Evolutionary conservation across 2,113 vertebrate genomes (phyloP).

Genomic region (Ascaphus truei): DNA sequence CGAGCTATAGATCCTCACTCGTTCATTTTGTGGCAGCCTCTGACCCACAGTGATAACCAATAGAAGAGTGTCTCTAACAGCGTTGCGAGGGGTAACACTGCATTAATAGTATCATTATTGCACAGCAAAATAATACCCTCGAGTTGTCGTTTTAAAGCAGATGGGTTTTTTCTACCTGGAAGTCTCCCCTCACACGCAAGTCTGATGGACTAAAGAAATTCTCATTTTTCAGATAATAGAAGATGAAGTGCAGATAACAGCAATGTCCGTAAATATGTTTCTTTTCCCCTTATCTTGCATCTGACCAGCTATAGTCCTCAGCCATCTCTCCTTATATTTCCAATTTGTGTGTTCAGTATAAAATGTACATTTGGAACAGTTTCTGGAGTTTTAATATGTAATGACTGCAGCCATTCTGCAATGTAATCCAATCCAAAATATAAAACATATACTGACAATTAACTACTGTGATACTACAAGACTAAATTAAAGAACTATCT

Average conservation of each 20-base stretch:
- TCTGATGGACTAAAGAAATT: no score
- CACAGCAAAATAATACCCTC: no score
- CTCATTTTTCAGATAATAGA: no score
- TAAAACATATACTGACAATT: constrained; percentile 11
- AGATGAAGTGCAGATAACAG: no score
- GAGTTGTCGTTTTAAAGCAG: no score
- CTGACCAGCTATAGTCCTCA: no score
- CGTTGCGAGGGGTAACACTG: not conserved
- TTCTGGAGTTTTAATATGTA: not conserved
- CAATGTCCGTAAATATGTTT: no score
- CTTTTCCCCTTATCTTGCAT: no score
- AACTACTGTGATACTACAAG: constrained; percentile 20
- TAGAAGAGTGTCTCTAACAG: not conserved
- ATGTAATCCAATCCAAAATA: constrained; percentile 4
- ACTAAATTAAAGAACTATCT: not conserved
- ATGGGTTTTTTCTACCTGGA: no score
- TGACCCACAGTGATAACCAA: not conserved
- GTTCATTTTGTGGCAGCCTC: constrained; percentile 6
- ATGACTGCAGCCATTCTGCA: not conserved
- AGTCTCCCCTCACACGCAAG: no score
- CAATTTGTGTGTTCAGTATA: not conserved
- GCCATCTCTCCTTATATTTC: not conserved
- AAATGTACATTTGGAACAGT: not conserved
- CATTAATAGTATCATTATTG: no score
- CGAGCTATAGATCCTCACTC: not conserved